Evolutionary conservation across 2,888 invertebrate genomes (phyloP), one percentile per base, ranked within the genome.

Genomic region (Epinotia ramella): DNA sequence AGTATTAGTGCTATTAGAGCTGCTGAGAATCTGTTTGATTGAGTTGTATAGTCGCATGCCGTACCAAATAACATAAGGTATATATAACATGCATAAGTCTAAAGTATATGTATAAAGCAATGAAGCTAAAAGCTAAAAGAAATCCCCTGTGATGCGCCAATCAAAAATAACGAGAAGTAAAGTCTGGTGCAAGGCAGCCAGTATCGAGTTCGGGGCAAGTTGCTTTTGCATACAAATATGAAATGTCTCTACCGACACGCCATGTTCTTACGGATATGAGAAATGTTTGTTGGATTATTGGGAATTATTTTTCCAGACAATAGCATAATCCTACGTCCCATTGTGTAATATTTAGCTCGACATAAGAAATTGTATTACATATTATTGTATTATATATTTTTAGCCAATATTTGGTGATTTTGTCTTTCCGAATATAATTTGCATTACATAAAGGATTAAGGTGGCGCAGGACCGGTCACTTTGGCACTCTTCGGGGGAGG

Each of bases 131-230:
- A 72, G 64, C 69, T 63, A 59, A 69, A 69, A 33, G 20, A 74
- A 69, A 69, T 74, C 49, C 68, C 73, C 46, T 28, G 63, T 69
- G 73, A 73, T 69, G 33, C 49, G 57, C 64, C 74, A 69, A 64
- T 74, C 74, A 74, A 74, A 74, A 74, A 74, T 74, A 74, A 74
- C 69, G 74, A 69, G 69, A 74, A 69, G 74, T 65, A 69, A 74
- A 64, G 63, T 69, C 74, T 74, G 57, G 73, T 74, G 69, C 57
- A 73, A 73, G 63, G 64, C 74, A 69, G 63, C 56, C 18, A 44
- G 46, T 49, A 49, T 49, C 49, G 49, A 49, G 49, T 49, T 49
- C 49, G 4, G 49, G 62, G 12, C 71, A 60, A 33, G 4, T 63
- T 70, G 62, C 60, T 56, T 71, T 71, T 73, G 73, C 73, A 73